Conservation (phyloP, 2,888 invertebrate genomes). For the Apotomis betuletana region DNA sequence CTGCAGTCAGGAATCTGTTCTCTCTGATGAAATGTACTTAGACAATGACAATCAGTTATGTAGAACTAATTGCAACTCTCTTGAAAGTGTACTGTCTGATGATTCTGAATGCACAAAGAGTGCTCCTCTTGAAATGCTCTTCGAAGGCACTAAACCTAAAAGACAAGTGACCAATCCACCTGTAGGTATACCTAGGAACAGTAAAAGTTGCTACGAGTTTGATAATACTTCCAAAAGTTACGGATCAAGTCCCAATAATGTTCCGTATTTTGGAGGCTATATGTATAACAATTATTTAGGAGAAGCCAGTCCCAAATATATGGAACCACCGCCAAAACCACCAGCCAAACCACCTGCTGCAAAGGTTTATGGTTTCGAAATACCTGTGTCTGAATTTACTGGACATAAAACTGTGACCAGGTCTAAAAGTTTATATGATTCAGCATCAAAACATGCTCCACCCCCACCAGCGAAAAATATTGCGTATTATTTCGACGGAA, state of each 20-base stretch:
- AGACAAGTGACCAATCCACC: slow-evolving; percentile 62
- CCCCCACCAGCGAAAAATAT: slow-evolving; percentile 76
- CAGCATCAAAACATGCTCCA: slow-evolving; percentile 60
- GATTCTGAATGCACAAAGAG: slow-evolving; percentile 91
- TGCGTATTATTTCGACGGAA: slow-evolving; percentile 80
- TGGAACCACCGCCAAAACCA: slow-evolving; percentile 53
- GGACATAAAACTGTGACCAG: slow-evolving; percentile 77
- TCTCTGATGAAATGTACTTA: slow-evolving; percentile 87
- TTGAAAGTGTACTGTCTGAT: slow-evolving; percentile 92
- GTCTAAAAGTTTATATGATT: slow-evolving; percentile 77
- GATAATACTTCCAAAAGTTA: slow-evolving; percentile 85
- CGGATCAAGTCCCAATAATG: slow-evolving; percentile 85
- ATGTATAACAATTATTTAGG: slow-evolving; percentile 80
- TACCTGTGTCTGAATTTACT: slow-evolving; percentile 61
- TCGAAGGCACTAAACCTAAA: slow-evolving; percentile 82
- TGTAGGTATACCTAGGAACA: slow-evolving; percentile 67
- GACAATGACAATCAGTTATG: slow-evolving; percentile 84
- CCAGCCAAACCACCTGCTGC: slow-evolving; percentile 59
- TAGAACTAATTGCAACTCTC: slow-evolving; percentile 88
- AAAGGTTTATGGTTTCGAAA: slow-evolving; percentile 73
- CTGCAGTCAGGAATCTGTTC: slow-evolving; percentile 89
- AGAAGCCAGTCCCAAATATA: slow-evolving; percentile 63
- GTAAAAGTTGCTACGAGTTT: slow-evolving; percentile 80
- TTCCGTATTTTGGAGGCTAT: slow-evolving; percentile 79
- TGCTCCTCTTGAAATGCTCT: slow-evolving; percentile 89